These are phyloP conservation scores for Pseudocheirus occidentalis DNA, from an alignment of 2,797 vertebrate species.

Conservation along the genomic window DNA sequence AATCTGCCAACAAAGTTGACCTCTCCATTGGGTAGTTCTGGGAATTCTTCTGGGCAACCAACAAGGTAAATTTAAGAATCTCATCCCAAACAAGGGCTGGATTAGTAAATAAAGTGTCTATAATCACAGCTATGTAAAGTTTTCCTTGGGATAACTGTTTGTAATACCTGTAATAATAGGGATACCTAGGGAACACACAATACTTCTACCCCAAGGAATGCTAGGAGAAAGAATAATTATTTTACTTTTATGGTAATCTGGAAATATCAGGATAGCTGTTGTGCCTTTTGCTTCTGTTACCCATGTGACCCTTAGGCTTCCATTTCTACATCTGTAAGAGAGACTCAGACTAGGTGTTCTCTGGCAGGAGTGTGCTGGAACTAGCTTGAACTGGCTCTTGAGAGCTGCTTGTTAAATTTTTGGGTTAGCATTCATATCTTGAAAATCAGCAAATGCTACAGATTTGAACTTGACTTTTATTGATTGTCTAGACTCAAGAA, in stretches of 20 bases:
- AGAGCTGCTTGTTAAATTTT: neutral
- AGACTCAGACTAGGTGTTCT: neutral
- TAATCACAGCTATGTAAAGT: neutral
- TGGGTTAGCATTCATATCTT: neutral
- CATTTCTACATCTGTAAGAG: neutral
- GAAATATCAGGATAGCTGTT: neutral
- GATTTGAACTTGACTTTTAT: neutral
- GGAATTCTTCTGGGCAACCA: neutral
- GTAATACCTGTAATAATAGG: neutral
- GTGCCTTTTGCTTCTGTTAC: neutral
- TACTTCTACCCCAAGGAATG: neutral
- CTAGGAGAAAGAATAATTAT: neutral
- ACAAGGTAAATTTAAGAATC: neutral
- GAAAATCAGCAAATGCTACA: neutral
- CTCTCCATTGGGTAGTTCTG: neutral
- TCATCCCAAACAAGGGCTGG: neutral
- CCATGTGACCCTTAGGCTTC: neutral
- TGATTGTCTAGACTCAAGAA: neutral
- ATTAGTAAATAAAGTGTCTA: neutral
- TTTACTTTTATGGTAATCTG: slow-evolving; percentile 11
- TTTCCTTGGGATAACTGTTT: neutral
- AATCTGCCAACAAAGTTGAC: neutral
- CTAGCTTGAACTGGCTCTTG: neutral
- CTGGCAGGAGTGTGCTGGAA: neutral
- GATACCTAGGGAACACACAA: neutral